phyloP scores from a whole-genome alignment of 2,113 vertebrate species.

The Colossoma macropomum region DNA sequence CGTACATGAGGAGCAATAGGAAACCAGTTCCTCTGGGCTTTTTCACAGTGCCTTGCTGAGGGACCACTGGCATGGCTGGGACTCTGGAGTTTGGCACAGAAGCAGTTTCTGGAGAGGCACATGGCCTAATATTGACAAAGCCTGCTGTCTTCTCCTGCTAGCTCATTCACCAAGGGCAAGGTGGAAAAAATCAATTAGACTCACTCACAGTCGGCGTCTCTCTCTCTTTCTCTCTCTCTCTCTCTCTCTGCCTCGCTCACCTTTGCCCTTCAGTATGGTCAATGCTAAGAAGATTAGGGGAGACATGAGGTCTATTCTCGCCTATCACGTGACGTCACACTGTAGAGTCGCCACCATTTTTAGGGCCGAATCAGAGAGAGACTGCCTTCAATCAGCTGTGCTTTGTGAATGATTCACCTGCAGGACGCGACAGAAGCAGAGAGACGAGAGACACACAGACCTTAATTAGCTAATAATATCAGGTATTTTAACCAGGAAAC shows the following conservation, averaged over 20 bases:
- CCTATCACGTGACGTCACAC: no score
- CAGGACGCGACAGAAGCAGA: no score
- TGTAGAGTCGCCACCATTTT: no score
- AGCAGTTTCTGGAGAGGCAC: slow-evolving; percentile 33
- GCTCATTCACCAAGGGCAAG: slow-evolving; percentile 51
- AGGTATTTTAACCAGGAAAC: no score
- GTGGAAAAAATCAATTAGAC: slow-evolving; percentile 60
- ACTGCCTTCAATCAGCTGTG: no score
- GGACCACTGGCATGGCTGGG: slow-evolving; percentile 19
- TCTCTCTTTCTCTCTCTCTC: slow-evolving; percentile 21
- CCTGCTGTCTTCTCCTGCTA: slow-evolving; percentile 59
- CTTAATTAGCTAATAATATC: no score
- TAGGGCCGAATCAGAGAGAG: no score
- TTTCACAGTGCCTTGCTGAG: slow-evolving; percentile 46
- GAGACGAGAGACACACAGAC: no score
- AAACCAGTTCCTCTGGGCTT: not conserved
- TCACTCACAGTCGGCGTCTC: slow-evolving; percentile 33
- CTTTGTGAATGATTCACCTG: no score
- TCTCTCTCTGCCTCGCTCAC: slow-evolving; percentile 23
- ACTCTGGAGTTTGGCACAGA: slow-evolving; percentile 10
- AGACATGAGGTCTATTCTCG: no score
- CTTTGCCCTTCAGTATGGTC: not conserved
- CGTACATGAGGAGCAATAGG: not conserved
- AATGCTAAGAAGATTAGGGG: no score
- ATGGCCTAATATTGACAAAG: slow-evolving; percentile 57